Base-by-base conservation (phyloP, 2,797 vertebrate species). In the Acropternis orthonyx region DNA sequence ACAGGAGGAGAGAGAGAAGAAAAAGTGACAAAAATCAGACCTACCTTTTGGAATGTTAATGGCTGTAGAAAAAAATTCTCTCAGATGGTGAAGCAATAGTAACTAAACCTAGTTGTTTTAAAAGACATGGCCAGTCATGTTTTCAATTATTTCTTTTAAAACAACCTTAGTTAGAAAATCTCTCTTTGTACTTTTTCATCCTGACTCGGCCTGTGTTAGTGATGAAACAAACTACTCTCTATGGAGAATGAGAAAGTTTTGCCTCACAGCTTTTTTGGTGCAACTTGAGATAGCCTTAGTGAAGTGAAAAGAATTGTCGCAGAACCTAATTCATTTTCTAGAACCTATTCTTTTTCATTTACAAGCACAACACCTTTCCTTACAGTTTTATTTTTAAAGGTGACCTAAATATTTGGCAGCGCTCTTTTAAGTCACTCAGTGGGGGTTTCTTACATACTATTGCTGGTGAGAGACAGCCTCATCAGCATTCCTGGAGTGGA, bases 311-410 rank as follows among this genome's bases (percentile, higher is more conserved):
- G 32, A 81, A 44, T 81, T 81, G 58, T 91, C 43, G 65, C 54
- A n/a, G 49, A 71, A 62, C 34, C 27, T 79, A 66, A 78, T 93
- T 79, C 2, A 46, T 74, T 71, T n/a, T n/a, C n/a, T n/a, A n/a
- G n/a, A n/a, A n/a, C n/a, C 34, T 86, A 11, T 83, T 88, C 51
- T 85, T 78, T 95, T 93, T 88, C 65, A 59, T 94, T 79, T 95
- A 69, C 74, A 85, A 95, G 37, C 36, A 76, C 36, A 93, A 43
- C 73, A 77, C 51, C 43, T 95, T 95, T 85, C 63, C 76, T 87
- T 93, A 46, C 26, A 34, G 48, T 92, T 93, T 85, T 37, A 65
- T 92, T 95, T 92, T 93, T 95, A 91, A 90, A 92, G 79, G 72
- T 88, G 87, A 86, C 91, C 63, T 91, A 76, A 95, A 89, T 92